Percentiles rank a stretch among this genome's conserved stretches.
Evolutionary conservation across 2,113 vertebrate genomes (phyloP).

Genomic region (Urocolius indicus): DNA sequence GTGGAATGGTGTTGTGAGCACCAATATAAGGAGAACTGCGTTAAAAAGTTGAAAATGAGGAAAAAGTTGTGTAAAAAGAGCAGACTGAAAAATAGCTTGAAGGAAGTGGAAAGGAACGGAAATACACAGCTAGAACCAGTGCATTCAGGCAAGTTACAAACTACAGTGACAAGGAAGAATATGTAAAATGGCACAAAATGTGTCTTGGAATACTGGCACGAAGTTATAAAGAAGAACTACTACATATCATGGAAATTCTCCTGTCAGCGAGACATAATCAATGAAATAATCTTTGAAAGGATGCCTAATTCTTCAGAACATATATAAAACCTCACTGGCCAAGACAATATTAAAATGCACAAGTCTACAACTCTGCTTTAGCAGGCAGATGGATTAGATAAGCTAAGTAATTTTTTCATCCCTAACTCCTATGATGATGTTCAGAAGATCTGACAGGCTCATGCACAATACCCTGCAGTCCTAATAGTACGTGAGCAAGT

Average conservation of each 20-base stretch:
- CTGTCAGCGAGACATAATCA: not conserved
- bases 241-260: not conserved
- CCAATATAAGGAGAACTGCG: not conserved
- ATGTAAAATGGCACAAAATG: slow-evolving; percentile 27
- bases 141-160: not conserved
- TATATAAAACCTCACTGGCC: not conserved
- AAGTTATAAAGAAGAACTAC: not conserved
- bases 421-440: slow-evolving; percentile 37
- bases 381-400: slow-evolving; percentile 48
- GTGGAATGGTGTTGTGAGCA: not conserved
- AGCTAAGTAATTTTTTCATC: slow-evolving; percentile 24
- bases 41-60: not conserved
- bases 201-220: not conserved
- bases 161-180: not conserved
- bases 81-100: not conserved
- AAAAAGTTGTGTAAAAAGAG: not conserved
- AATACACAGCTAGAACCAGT: not conserved
- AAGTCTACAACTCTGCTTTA: slow-evolving; percentile 14
- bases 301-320: slow-evolving; percentile 31
- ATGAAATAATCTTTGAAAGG: not conserved
- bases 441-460: slow-evolving; percentile 69
- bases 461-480: slow-evolving; percentile 76
- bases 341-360: slow-evolving; percentile 23
- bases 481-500: slow-evolving; percentile 70
- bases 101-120: not conserved